phyloP scores from a whole-genome alignment of 2,113 vertebrate genomes.

The Alligator sinensis region DNA sequence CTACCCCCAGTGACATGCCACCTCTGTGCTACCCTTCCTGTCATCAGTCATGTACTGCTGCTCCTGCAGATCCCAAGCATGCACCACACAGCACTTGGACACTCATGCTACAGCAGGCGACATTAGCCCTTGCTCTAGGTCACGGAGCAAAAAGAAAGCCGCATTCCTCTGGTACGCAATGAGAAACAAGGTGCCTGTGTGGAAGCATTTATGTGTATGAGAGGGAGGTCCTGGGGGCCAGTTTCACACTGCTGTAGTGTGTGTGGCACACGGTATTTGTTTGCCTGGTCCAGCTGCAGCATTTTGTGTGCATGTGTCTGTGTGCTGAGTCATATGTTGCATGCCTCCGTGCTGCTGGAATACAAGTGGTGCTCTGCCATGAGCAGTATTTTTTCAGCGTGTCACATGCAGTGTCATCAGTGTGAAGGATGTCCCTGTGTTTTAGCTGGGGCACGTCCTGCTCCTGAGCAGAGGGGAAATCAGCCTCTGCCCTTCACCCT shows the following conservation, averaged over 20 bases:
- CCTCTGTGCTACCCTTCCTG: background rate
- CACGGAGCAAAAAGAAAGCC: background rate
- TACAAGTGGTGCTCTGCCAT: background rate
- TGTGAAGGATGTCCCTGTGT: no score
- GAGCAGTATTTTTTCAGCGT: background rate
- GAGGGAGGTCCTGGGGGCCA: no score
- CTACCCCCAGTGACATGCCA: background rate
- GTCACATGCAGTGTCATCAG: no score
- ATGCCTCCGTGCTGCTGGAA: no score
- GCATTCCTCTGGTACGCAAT: background rate
- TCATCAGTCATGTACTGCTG: background rate
- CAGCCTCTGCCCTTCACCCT: background rate
- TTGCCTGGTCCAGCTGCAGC: fast-evolving
- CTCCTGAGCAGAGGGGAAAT: background rate
- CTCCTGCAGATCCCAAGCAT: background rate
- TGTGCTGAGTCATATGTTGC: background rate
- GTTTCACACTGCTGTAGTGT: background rate
- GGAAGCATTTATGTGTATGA: background rate
- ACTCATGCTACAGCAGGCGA: background rate
- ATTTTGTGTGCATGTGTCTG: background rate
- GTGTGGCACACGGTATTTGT: background rate
- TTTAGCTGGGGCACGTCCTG: no score
- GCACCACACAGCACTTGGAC: background rate
- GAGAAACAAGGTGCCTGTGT: background rate
- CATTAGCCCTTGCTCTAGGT: background rate